Conservation (phyloP, 2,888 invertebrate species). For the Chalcis sispes region DNA sequence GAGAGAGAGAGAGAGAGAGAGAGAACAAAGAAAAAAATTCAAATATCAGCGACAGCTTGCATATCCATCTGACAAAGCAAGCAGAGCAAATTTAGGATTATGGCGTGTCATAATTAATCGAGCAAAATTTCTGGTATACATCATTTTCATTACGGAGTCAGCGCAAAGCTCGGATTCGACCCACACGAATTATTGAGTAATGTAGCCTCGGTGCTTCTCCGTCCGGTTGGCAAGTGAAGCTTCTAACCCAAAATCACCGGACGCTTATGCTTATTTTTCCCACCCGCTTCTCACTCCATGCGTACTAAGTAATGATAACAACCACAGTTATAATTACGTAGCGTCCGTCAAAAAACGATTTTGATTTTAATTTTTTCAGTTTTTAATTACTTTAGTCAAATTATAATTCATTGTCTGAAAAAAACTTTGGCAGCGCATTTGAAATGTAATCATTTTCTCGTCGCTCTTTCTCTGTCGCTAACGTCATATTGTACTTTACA, state of each 20-base stretch:
- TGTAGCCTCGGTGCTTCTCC: conserved; percentile 52
- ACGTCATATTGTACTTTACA: no score
- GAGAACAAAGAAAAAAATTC: background rate
- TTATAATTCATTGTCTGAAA: no score
- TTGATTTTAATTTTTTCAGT: no score
- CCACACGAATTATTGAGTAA: conserved; percentile 61
- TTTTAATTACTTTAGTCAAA: no score
- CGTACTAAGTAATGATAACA: no score
- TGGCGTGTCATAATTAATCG: conserved; percentile 71
- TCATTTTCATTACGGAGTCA: conserved; percentile 69
- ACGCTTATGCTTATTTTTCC: no score
- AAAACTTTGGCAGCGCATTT: no score
- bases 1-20: background rate
- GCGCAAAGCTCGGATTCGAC: conserved; percentile 68
- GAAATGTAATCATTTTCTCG: no score
- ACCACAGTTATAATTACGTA: no score
- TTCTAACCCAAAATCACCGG: background rate
- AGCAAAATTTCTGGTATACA: conserved; percentile 68
- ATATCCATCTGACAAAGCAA: background rate
- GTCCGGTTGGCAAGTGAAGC: conserved; percentile 4
- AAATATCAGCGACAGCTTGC: background rate
- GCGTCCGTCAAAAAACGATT: no score
- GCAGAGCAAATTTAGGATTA: conserved; percentile 66
- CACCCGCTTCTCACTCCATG: background rate
- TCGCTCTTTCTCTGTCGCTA: no score